Evolutionary conservation across 2,888 invertebrate species (phyloP).

Genomic region (Seira musarum): DNA sequence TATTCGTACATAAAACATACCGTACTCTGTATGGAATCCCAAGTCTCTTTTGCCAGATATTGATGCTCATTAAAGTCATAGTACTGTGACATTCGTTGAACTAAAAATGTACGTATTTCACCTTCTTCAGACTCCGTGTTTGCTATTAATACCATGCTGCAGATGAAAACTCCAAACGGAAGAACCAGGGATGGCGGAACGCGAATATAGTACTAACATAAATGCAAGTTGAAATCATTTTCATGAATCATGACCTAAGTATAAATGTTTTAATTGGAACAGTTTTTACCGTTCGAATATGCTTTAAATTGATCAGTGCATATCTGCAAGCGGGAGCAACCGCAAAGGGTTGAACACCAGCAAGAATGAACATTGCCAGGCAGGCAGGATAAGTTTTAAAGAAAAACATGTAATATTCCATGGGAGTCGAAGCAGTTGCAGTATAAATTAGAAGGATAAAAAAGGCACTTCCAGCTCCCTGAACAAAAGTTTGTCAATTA

Average conservation of each 20-base stretch:
- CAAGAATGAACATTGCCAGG: constrained; percentile 23
- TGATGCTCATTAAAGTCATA: background rate
- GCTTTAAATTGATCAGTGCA: constrained; percentile 41
- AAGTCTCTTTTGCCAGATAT: background rate
- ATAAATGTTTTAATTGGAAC: too few species aligned
- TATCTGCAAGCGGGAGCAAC: constrained; percentile 43
- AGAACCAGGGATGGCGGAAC: constrained; percentile 37
- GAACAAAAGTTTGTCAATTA: background rate
- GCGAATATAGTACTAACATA: constrained; percentile 42
- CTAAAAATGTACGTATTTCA: constrained; percentile 17
- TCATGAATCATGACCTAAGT: too few species aligned
- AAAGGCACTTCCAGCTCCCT: constrained; percentile 29
- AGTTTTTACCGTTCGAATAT: constrained; percentile 35
- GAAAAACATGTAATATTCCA: constrained; percentile 40
- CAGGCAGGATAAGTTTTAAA: constrained; percentile 13
- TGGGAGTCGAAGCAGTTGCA: background rate
- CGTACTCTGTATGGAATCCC: constrained; percentile 41
- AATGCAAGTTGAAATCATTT: too few species aligned
- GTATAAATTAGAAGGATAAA: constrained; percentile 15
- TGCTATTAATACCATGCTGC: background rate
- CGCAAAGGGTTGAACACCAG: constrained; percentile 35
- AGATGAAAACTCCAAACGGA: constrained; percentile 14
- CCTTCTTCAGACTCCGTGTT: background rate
- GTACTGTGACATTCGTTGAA: constrained; percentile 16
- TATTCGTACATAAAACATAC: background rate